phyloP scores from a whole-genome alignment of 2,797 vertebrate genomes.

The Pangasius djambal region DNA sequence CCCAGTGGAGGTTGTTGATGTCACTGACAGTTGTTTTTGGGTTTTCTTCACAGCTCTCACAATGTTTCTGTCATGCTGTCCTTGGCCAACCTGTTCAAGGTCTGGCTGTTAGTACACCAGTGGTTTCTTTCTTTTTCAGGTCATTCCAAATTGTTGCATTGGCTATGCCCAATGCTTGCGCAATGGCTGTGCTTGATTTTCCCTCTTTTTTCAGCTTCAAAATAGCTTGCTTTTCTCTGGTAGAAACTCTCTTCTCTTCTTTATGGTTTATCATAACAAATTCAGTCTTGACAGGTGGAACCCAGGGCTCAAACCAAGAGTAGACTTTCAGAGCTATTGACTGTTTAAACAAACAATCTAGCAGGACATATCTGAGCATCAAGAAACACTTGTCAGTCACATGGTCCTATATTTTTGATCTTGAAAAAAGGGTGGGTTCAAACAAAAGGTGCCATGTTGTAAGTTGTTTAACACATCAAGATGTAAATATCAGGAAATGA shows the following conservation, averaged over 20 bases:
- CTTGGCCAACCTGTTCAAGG: background rate
- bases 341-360: background rate
- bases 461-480: background rate
- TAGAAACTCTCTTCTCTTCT: background rate
- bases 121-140: background rate
- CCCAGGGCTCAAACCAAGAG: background rate
- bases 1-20: background rate
- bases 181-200: background rate
- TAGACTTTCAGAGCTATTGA: background rate
- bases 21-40: background rate
- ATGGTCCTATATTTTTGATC: background rate
- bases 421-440: background rate
- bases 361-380: background rate
- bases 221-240: background rate
- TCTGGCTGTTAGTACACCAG: background rate
- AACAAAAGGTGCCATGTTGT: background rate
- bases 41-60: background rate
- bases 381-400: background rate
- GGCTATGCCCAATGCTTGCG: background rate
- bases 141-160: background rate
- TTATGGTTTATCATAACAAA: background rate
- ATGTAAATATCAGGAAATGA: background rate
- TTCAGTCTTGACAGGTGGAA: background rate
- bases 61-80: background rate
- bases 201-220: background rate